Conservation (phyloP, 2,797 vertebrate species). For the Notoglanidium macrostoma region DNA sequence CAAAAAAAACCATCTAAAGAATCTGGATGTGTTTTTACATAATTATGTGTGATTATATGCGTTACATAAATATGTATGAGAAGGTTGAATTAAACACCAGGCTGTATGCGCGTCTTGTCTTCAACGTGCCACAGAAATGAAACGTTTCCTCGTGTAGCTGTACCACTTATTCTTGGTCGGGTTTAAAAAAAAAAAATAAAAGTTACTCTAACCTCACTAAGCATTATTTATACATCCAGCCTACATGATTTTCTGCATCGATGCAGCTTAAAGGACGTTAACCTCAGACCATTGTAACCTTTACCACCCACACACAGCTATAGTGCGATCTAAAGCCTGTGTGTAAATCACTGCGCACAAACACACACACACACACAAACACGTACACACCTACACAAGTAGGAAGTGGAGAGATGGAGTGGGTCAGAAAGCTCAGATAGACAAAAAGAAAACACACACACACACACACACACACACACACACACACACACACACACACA, state of each 20-base stretch:
- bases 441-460: not conserved
- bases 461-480: not conserved
- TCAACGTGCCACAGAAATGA: not conserved
- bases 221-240: not conserved
- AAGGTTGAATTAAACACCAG: not conserved
- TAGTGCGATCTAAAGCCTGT: conserved; percentile 29
- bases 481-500: conserved; percentile 2
- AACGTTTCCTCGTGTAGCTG: not conserved
- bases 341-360: conserved; percentile 14
- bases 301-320: conserved; percentile 17
- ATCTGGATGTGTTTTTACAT: not conserved
- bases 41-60: too few species aligned
- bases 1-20: not conserved
- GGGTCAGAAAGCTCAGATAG: not conserved
- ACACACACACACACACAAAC: conserved; percentile 2
- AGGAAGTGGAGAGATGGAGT: not conserved
- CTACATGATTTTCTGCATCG: not conserved
- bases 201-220: not conserved
- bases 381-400: not conserved
- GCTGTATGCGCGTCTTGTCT: not conserved
- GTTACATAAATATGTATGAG: not conserved
- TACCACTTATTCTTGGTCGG: not conserved
- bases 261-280: conserved; percentile 4
- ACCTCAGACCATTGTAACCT: conserved; percentile 12
- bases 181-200: not conserved